These are phyloP conservation scores for Parazoanthus darwini DNA, from an alignment of 92 coral and sea anemone genomes.

Conservation along the genomic window DNA sequence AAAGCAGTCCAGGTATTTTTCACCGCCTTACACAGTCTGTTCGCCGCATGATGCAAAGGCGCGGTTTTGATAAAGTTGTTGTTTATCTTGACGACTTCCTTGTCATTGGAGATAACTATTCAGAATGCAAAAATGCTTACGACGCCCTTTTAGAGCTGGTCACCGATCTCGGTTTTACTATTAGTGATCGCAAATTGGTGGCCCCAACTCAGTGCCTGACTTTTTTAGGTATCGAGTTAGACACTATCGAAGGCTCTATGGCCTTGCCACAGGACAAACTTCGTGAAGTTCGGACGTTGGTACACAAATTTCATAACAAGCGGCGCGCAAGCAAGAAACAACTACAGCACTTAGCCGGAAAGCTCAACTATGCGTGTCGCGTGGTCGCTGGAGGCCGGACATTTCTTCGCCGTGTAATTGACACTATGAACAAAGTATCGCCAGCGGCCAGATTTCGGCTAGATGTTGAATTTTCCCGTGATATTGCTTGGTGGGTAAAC, in stretches of 20 bases:
- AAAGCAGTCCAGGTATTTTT: slow-evolving; percentile 44
- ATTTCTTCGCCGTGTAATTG: slow-evolving; percentile 36
- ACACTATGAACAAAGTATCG: slow-evolving; percentile 33
- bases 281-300: slow-evolving; percentile 23
- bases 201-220: slow-evolving; percentile 45
- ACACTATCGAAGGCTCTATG: slow-evolving; percentile 34
- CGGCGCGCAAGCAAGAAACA: slow-evolving; percentile 23
- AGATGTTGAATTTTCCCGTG: too few relatives aligned
- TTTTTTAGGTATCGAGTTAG: slow-evolving; percentile 45
- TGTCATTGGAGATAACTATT: slow-evolving; percentile 25
- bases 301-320: slow-evolving; percentile 17
- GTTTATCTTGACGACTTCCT: slow-evolving; percentile 46
- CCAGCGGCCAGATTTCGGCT: slow-evolving; percentile 2
- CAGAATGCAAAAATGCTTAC: slow-evolving; percentile 4
- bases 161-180: slow-evolving; percentile 19
- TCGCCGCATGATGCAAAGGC: slow-evolving; percentile 37
- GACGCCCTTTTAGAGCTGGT: neutral
- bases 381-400: slow-evolving; percentile 50
- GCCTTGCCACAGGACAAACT: slow-evolving; percentile 40
- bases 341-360: slow-evolving; percentile 26
- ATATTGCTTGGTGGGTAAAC: too few relatives aligned
- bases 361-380: slow-evolving; percentile 33
- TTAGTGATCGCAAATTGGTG: slow-evolving; percentile 45
- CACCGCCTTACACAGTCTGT: slow-evolving; percentile 42
- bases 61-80: slow-evolving; percentile 15